Percentiles rank a stretch among this genome's conserved stretches.
phyloP scores from a whole-genome alignment of 2,797 vertebrate genomes.

The Galago senegalensis region DNA sequence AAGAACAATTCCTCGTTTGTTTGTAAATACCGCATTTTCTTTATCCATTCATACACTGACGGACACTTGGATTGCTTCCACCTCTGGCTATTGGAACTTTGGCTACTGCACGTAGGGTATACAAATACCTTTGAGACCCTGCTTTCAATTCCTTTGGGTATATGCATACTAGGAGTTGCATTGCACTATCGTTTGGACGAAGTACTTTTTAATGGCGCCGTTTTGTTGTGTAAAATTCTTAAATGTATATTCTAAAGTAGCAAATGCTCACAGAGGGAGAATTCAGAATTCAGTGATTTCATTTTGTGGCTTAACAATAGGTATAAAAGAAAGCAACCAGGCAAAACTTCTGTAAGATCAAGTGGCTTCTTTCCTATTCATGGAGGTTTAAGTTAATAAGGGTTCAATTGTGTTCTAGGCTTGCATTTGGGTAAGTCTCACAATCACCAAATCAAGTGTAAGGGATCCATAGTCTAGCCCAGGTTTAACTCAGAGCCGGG shows the following conservation, averaged over 20 bases:
- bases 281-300: slow-evolving; percentile 61
- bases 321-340: slow-evolving; percentile 61
- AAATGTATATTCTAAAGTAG: slow-evolving; percentile 6
- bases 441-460: slow-evolving; percentile 75
- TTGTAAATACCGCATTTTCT: background rate
- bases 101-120: background rate
- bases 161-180: background rate
- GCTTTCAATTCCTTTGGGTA: background rate
- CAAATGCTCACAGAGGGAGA: background rate
- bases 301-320: slow-evolving; percentile 75
- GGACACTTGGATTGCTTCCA: background rate
- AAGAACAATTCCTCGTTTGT: background rate
- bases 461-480: slow-evolving; percentile 68
- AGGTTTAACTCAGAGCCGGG: slow-evolving; percentile 66
- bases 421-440: slow-evolving; percentile 56
- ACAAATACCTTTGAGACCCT: background rate
- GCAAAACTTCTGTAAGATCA: slow-evolving; percentile 74
- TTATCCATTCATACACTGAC: background rate
- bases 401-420: slow-evolving; percentile 39
- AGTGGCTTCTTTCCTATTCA: slow-evolving; percentile 75
- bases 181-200: background rate
- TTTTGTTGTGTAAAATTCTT: slow-evolving; percentile 37
- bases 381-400: slow-evolving; percentile 61
- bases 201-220: background rate
- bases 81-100: background rate